These are phyloP conservation scores for Lophura nycthemera DNA, from an alignment of 2,113 vertebrate species.

Conservation along the genomic window DNA sequence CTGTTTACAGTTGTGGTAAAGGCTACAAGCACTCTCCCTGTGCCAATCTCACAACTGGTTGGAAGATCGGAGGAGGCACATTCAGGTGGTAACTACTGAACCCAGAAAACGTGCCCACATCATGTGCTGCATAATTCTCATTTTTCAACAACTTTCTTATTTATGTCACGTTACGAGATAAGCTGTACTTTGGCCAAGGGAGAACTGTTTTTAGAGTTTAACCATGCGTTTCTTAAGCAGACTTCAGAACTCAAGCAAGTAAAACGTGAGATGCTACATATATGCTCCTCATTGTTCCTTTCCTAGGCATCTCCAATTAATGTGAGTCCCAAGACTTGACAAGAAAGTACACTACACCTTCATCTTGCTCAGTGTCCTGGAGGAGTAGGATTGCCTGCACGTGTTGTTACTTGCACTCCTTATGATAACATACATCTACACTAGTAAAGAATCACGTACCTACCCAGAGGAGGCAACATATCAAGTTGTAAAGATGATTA, in stretches of 20 bases:
- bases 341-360: background rate
- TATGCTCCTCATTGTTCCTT: background rate
- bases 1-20: background rate
- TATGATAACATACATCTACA: background rate
- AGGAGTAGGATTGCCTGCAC: background rate
- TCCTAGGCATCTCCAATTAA: background rate
- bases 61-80: accelerated
- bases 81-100: accelerated
- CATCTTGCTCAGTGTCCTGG: background rate
- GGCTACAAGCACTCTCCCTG: background rate
- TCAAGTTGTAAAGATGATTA: background rate
- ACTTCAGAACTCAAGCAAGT: background rate
- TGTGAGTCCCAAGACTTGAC: background rate
- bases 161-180: accelerated
- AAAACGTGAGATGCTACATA: background rate
- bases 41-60: background rate
- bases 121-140: background rate
- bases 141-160: background rate
- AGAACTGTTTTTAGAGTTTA: background rate
- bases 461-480: background rate
- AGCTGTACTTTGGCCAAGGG: background rate
- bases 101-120: background rate
- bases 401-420: accelerated
- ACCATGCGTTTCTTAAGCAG: background rate
- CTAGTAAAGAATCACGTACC: background rate